phyloP scores from a whole-genome alignment of 2,797 vertebrate species.

The Enteromius anoplus region DNA sequence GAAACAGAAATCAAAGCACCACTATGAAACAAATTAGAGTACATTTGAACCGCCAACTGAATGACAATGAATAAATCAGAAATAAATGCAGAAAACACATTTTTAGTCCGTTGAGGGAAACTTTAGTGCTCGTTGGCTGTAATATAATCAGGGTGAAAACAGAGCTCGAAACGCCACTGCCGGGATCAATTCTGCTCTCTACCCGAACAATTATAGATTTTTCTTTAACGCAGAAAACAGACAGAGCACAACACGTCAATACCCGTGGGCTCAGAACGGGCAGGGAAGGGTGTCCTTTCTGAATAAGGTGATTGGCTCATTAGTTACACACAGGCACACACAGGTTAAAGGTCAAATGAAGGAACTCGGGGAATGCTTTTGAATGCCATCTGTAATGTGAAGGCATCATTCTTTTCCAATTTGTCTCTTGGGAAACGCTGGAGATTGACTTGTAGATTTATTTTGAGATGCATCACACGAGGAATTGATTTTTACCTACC shows the following conservation, averaged over 20 bases:
- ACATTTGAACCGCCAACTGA: slow-evolving; percentile 16
- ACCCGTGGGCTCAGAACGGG: neutral
- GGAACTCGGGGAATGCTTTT: neutral
- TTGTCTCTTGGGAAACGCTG: neutral
- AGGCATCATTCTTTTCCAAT: neutral
- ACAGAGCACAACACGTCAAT: slow-evolving; percentile 14
- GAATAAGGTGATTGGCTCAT: slow-evolving; percentile 20
- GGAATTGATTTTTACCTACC: neutral
- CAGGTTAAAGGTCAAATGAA: slow-evolving; percentile 8
- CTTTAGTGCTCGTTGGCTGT: slow-evolving; percentile 10
- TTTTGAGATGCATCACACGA: neutral
- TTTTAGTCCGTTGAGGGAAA: neutral
- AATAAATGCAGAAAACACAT: slow-evolving; percentile 28
- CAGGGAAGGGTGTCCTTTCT: neutral
- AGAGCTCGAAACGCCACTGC: slow-evolving; percentile 47
- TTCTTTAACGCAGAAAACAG: slow-evolving; percentile 34
- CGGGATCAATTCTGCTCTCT: slow-evolving; percentile 61
- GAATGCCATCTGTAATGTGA: neutral
- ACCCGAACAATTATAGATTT: slow-evolving; percentile 49
- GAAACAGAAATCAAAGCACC: slow-evolving; percentile 20
- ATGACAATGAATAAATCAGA: slow-evolving; percentile 26
- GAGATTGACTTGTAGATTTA: neutral
- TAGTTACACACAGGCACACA: neutral
- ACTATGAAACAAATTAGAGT: slow-evolving; percentile 15
- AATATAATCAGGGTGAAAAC: slow-evolving; percentile 61